Base-by-base conservation (phyloP, 2,888 invertebrate genomes). In the Hypsopygia costalis region DNA sequence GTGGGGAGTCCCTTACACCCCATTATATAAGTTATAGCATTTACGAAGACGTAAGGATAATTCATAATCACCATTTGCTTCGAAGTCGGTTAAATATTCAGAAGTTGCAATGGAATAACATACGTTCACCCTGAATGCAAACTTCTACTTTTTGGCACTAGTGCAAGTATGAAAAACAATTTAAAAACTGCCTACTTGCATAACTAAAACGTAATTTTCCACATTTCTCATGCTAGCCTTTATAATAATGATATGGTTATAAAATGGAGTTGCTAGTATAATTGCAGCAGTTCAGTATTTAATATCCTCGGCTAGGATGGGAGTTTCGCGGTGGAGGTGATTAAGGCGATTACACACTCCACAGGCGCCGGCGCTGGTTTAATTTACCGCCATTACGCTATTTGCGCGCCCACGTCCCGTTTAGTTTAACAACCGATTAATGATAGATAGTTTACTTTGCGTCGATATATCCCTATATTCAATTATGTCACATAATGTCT, bases 391-490 rank as follows among this genome's bases (percentile, higher is more conserved):
- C 62, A 69, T 65, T 20, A 5, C 35, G 35, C 36, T 12, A 38
- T 39, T 39, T 39, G 16, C 33, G 27, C 32, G 38, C 25, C 32
- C 32, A 66, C 51, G 50, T 49, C 51, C 55, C 55, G 43, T 41
- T 49, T 52, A 41, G 58, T 55, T 64, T 68, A 68, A 66, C 61
- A 60, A 48, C 55, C 65, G 63, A 75, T 73, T 72, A 69, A 63
- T 59, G 57, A 51, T 52, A 58, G 52, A 52, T 62, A 59, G 53
- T 58, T 60, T 27, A 55, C 36, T 21, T 21, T 34, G 40, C 20
- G 46, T 45, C 44, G 47, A 30, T 44, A 43, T 35, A 34, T 40
- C 31, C 22, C 30, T 4, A 16, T 34, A 40, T 40, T 29, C 25
- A 32, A 32, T 9, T 9, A 20, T 16, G 32, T 32, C 32, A 25